A percentile compares a stretch with the other conserved stretches of the same genome.
Conservation (phyloP, 2,113 vertebrate species). For the Macroglossus sobrinus region DNA sequence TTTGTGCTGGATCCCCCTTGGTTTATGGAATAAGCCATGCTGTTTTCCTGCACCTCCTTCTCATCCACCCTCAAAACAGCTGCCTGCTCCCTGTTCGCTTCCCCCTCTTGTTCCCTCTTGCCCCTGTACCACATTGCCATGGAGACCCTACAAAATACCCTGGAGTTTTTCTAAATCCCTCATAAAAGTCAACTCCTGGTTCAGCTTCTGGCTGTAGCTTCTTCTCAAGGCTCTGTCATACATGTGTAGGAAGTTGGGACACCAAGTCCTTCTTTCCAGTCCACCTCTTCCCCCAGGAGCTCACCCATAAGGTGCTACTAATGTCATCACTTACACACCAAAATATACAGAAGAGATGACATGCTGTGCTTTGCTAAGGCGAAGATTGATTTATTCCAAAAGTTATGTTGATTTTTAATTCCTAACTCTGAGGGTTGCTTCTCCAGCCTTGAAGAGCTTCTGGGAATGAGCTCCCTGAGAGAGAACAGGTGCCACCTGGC, state of each 20-base stretch:
- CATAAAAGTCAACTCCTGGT: neutral
- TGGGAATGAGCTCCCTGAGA: neutral
- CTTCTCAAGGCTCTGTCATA: neutral
- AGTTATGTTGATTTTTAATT: neutral
- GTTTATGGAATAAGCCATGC: neutral
- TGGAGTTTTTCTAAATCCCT: too few relatives aligned
- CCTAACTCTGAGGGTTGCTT: neutral
- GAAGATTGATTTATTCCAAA: neutral
- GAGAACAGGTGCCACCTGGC: rapidly evolving
- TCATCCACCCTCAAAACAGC: too few relatives aligned
- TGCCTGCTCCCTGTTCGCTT: too few relatives aligned
- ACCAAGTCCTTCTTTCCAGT: neutral
- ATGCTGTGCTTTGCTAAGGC: neutral
- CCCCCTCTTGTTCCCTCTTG: too few relatives aligned
- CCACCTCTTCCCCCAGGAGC: neutral
- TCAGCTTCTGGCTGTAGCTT: neutral
- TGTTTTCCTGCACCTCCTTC: neutral
- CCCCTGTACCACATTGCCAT: neutral
- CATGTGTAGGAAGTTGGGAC: rapidly evolving
- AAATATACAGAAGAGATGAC: neutral
- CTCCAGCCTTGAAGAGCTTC: neutral
- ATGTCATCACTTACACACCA: rapidly evolving
- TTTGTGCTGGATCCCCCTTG: rapidly evolving
- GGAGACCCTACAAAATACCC: neutral
- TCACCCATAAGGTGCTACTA: rapidly evolving